A percentile compares a stretch with the other conserved stretches of the same genome.
These are phyloP conservation scores for Urophycis tenuis DNA, from an alignment of 2,797 vertebrate species.

Conservation along the genomic window DNA sequence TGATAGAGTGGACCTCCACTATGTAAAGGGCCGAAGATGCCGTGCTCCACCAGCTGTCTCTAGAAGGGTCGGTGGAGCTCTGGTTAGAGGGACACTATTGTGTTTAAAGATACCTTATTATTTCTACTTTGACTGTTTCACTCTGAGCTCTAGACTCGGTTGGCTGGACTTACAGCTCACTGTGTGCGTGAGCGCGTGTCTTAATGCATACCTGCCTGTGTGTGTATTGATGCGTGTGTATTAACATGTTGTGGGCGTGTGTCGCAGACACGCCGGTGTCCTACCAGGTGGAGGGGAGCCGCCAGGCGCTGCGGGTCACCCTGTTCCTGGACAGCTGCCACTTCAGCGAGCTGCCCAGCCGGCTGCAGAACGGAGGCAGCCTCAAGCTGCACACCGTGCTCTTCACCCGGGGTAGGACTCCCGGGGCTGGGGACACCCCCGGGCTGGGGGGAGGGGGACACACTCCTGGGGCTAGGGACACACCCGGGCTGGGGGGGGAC, in stretches of 20 bases:
- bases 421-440: conserved; percentile 23
- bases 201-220: too few species aligned
- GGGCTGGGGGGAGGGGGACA: too few species aligned
- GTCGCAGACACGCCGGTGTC: conserved; percentile 81
- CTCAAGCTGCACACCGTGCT: conserved; percentile 88
- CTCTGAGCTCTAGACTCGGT: too few species aligned
- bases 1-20: background rate
- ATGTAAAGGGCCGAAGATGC: background rate
- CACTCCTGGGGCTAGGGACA: conserved; percentile 34
- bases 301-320: conserved; percentile 86
- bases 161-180: too few species aligned
- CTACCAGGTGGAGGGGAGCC: conserved; percentile 92
- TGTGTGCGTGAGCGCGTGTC: too few species aligned
- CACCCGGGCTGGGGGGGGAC: background rate
- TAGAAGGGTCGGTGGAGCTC: background rate
- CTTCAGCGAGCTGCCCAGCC: conserved; percentile 89
- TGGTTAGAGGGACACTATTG: background rate
- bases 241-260: conserved; percentile 17
- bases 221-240: conserved; percentile 1
- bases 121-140: too few species aligned
- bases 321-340: conserved; percentile 91
- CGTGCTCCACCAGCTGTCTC: too few species aligned
- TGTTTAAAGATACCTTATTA: background rate
- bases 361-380: conserved; percentile 86
- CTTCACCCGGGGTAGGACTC: conserved; percentile 83